Evolutionary conservation across 2,797 vertebrate species (phyloP).

Genomic region (Anisognathus igniventris): DNA sequence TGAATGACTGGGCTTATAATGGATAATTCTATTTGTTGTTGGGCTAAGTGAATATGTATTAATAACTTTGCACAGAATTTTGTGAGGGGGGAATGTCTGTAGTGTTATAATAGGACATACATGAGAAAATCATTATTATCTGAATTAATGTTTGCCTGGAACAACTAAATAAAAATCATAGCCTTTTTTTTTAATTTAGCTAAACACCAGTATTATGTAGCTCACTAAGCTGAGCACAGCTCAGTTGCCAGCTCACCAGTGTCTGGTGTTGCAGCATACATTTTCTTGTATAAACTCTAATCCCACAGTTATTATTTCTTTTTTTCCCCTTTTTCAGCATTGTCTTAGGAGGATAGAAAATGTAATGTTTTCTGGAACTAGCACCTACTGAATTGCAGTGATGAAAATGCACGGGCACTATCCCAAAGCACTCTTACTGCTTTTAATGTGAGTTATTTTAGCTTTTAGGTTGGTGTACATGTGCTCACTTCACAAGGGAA

Average conservation of each 20-base stretch:
- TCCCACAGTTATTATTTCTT: background rate
- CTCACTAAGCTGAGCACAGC: background rate
- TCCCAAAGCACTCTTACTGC: background rate
- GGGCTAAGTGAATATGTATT: background rate
- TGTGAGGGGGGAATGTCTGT: background rate
- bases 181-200: background rate
- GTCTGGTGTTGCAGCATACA: background rate
- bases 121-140: background rate
- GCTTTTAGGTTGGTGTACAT: background rate
- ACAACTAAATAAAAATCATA: background rate
- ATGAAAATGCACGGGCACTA: background rate
- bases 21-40: background rate
- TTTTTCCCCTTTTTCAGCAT: background rate
- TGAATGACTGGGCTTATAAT: background rate
- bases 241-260: background rate
- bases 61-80: background rate
- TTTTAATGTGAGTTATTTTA: background rate
- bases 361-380: background rate
- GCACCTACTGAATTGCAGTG: background rate
- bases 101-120: background rate
- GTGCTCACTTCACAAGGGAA: background rate
- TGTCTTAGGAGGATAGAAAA: background rate
- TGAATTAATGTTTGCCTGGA: background rate
- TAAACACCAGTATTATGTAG: background rate
- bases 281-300: background rate